phyloP scores from a whole-genome alignment of 2,888 invertebrate genomes.

The Nomada ferruginata region DNA sequence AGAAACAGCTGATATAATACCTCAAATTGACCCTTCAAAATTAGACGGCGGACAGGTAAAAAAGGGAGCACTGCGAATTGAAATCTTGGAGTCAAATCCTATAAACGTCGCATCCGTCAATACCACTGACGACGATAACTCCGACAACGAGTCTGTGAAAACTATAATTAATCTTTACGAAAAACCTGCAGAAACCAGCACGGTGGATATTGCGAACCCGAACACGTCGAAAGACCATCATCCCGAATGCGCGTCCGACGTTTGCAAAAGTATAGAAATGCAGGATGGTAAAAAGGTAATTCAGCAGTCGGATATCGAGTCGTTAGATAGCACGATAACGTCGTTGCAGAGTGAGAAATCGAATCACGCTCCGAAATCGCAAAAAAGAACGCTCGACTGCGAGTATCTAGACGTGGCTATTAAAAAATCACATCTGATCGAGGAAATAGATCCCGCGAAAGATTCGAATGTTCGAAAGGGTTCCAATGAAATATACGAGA shows the following conservation, averaged over 20 bases:
- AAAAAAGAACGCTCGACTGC: slow-evolving; percentile 22
- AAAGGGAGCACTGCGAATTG: background rate
- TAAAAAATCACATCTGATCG: slow-evolving; percentile 42
- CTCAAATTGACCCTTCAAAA: background rate
- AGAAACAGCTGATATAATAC: background rate
- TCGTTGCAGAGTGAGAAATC: background rate
- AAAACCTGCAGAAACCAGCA: background rate
- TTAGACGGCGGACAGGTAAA: background rate
- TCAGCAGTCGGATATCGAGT: background rate
- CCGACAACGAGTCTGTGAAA: slow-evolving; percentile 54
- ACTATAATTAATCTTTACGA: slow-evolving; percentile 47
- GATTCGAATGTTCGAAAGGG: background rate
- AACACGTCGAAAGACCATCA: too few relatives aligned
- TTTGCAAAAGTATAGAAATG: too few relatives aligned
- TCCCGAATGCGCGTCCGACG: background rate
- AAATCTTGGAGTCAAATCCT: slow-evolving; percentile 20
- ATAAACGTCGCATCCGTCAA: background rate
- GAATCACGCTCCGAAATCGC: background rate
- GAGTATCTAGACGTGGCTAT: background rate
- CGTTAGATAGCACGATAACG: rapidly evolving
- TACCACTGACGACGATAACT: slow-evolving; percentile 34
- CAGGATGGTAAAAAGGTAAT: background rate
- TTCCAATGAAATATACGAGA: slow-evolving; percentile 39
- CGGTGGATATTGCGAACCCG: background rate
- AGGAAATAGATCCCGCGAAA: slow-evolving; percentile 12